Evolutionary conservation across 2,797 vertebrate genomes (phyloP), one percentile per base, ranked within the genome.

Genomic region (Bradypodion pumilum): DNA sequence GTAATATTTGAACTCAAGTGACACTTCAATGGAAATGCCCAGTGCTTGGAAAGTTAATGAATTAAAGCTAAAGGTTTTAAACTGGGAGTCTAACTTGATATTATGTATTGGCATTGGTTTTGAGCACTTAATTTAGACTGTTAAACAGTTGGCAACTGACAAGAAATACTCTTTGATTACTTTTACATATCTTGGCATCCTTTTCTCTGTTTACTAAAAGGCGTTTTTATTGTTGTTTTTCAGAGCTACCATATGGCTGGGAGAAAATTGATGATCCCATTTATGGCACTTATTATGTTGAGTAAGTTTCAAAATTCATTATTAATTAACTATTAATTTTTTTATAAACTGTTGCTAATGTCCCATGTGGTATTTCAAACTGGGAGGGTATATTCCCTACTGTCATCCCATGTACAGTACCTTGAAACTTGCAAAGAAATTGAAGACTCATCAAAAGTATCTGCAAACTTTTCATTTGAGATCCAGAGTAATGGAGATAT

Each of bases 241-340:
- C 98, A 99, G 98, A 99, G 95, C 97, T 99, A 97, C 98, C 98
- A 70, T 99, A 99, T 94, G 98, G 98, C 96, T 99, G 98, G 98
- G 98, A 99, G 97, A 99, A 99, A 97, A 99, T 99, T 94, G 98
- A 99, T 97, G 98, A 99, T 96, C 98, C 98, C 92, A 97, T 99
- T 96, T 99, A 99, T 94, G 98, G 98, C 96, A 98, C 98, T 96
- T 99, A 99, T 94, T 99, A 99, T 95, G 98, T 99, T 87, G 98
- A 99, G 98, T 99, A 98, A 99, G 98, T 99, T 94, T 91, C 88
- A 88, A 92, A 91, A 74, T 87, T 94, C 94, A 95, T 89, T 95
- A 91, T 95, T 97, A 94, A 96, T 95, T 95, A 91, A 65, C 86
- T 93, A 40, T 93, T 93, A 90, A 85, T 91, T 83, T 87, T 91